phyloP scores from a whole-genome alignment of 2,113 vertebrate genomes.

The Anolis carolinensis region DNA sequence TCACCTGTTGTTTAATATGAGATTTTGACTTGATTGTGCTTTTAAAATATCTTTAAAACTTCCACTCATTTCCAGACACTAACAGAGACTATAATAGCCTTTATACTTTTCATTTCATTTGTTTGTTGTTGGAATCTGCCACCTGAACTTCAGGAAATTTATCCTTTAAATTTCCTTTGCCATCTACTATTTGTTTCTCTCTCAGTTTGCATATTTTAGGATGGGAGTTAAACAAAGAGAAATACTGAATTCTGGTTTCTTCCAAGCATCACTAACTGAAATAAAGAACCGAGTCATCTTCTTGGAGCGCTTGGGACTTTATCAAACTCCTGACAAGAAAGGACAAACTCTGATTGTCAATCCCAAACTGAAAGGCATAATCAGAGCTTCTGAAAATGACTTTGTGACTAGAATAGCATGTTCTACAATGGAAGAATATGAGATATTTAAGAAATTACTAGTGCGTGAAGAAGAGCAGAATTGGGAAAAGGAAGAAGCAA shows the following conservation, averaged over 20 bases:
- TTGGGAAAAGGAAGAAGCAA: not conserved
- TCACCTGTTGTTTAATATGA: not conserved
- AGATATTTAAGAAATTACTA: slow-evolving; percentile 86
- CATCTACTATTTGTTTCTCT: not conserved
- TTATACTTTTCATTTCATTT: not conserved
- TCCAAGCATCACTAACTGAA: slow-evolving; percentile 78
- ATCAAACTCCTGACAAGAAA: slow-evolving; percentile 89
- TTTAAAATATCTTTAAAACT: not conserved
- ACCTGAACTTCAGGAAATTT: not conserved
- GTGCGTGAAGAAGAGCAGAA: slow-evolving; percentile 78
- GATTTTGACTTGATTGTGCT: not conserved
- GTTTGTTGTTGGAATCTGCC: not conserved
- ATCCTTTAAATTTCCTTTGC: not conserved
- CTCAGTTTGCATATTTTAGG: slow-evolving; percentile 92
- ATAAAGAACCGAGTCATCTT: slow-evolving; percentile 85
- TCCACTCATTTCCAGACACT: not conserved
- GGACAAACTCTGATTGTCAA: slow-evolving; percentile 83
- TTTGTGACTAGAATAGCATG: slow-evolving; percentile 79
- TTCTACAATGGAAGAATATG: slow-evolving; percentile 83
- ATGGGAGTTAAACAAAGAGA: slow-evolving; percentile 88
- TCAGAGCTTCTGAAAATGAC: slow-evolving; percentile 71
- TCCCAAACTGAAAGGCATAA: slow-evolving; percentile 81
- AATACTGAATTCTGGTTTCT: slow-evolving; percentile 80
- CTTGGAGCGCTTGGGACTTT: slow-evolving; percentile 89
- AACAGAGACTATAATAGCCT: not conserved